These are phyloP conservation scores for Crypturellus undulatus DNA, from an alignment of 2,113 vertebrate species.

Conservation along the genomic window DNA sequence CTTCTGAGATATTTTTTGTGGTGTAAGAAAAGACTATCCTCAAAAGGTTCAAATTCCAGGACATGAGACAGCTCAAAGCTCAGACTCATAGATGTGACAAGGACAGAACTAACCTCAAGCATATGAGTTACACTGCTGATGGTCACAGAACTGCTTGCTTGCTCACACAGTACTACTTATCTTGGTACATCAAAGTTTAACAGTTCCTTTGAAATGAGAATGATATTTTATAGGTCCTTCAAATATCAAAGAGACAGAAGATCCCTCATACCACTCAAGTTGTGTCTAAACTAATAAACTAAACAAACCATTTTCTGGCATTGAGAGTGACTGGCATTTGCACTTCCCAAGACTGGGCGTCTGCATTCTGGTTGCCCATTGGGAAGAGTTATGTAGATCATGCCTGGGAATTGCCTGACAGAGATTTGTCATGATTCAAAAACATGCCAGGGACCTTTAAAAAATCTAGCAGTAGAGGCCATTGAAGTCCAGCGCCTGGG, in stretches of 20 bases:
- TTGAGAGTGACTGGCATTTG: not conserved
- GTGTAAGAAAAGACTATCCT: not conserved
- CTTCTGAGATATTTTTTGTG: not conserved
- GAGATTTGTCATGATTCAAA: not conserved
- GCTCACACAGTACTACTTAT: not conserved
- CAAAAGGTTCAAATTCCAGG: not conserved
- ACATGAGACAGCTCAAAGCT: not conserved
- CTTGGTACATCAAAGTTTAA: not conserved
- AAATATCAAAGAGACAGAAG: not conserved
- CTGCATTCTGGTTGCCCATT: not conserved
- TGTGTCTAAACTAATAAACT: not conserved
- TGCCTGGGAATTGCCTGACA: not conserved
- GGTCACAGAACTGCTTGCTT: not conserved
- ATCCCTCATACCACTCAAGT: not conserved
- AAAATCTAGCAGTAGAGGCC: not conserved
- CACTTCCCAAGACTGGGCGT: not conserved
- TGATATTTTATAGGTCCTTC: not conserved
- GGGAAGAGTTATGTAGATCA: not conserved
- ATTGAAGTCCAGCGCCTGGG: not conserved
- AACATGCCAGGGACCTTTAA: not conserved
- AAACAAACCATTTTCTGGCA: not conserved
- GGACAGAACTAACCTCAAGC: not conserved
- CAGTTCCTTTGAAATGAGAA: constrained; percentile 18
- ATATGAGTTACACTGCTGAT: not conserved
- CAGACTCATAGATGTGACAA: not conserved